A percentile compares a stretch with the other conserved stretches of the same genome.
These are phyloP conservation scores for Drosophila barbarae DNA, from an alignment of 2,888 invertebrate genomes.

Conservation along the genomic window DNA sequence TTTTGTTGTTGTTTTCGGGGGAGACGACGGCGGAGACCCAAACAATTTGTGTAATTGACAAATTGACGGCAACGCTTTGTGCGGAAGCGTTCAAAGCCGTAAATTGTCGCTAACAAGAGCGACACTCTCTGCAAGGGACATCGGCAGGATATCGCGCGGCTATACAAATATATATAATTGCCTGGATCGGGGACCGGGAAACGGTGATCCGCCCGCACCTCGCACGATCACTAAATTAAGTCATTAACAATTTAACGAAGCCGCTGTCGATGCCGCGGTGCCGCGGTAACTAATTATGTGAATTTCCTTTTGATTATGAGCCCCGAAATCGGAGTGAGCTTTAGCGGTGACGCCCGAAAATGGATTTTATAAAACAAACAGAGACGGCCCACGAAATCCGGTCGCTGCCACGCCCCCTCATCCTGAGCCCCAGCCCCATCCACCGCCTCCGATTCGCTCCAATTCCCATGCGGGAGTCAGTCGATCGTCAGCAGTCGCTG, in stretches of 20 bases:
- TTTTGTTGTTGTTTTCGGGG: constrained; percentile 44
- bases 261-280: constrained; percentile 50
- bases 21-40: constrained; percentile 45
- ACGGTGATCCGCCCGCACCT: constrained; percentile 52
- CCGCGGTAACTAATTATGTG: constrained; percentile 76
- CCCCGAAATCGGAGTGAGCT: constrained; percentile 29
- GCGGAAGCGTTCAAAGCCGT: constrained; percentile 74
- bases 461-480: constrained; percentile 56
- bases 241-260: constrained; percentile 72
- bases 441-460: constrained; percentile 45
- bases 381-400: constrained; percentile 55
- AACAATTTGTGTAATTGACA: constrained; percentile 79
- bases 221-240: constrained; percentile 69
- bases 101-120: constrained; percentile 76
- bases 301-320: constrained; percentile 73
- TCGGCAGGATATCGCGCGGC: constrained; percentile 32
- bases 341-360: constrained; percentile 57
- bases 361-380: constrained; percentile 68
- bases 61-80: constrained; percentile 77
- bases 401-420: constrained; percentile 42
- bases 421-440: constrained; percentile 1
- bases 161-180: constrained; percentile 45
- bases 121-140: constrained; percentile 30
- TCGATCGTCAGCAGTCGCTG: constrained; percentile 60
- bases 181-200: constrained; percentile 17